Conservation (phyloP, 2,888 invertebrate species). For the Axea sp. region DNA sequence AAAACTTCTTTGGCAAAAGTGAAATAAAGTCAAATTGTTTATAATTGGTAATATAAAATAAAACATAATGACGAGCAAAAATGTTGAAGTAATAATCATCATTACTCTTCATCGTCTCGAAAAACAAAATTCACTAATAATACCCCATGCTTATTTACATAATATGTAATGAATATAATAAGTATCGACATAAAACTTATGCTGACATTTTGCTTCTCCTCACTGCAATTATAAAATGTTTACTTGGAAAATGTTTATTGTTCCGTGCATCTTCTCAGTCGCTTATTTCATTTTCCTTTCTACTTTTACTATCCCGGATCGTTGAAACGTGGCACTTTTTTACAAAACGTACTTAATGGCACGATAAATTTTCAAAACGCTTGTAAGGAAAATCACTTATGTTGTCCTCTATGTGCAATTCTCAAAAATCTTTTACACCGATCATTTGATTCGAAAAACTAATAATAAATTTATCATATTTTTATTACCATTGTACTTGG, state of each 20-base stretch:
- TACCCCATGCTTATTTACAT: not conserved
- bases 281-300: slow-evolving; percentile 14
- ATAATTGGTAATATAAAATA: too few species aligned
- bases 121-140: slow-evolving; percentile 3
- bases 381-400: not conserved
- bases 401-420: too few species aligned
- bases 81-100: too few species aligned
- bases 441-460: too few species aligned
- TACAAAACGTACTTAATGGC: not conserved
- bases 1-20: too few species aligned
- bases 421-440: too few species aligned
- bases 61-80: too few species aligned
- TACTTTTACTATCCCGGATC: slow-evolving; percentile 1
- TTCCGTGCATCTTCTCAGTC: not conserved
- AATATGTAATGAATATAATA: too few species aligned
- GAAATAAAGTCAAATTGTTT: too few species aligned
- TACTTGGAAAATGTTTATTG: slow-evolving; percentile 11
- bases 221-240: slow-evolving; percentile 11
- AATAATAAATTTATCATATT: not conserved
- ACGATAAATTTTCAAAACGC: not conserved
- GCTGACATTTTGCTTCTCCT: not conserved
- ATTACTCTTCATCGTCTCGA: too few species aligned
- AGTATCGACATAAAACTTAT: slow-evolving; percentile 10
- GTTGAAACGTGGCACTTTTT: not conserved
- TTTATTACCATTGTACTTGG: not conserved